These are phyloP conservation scores for Geophilus truncorum DNA, from an alignment of 2,888 invertebrate species.

Conservation along the genomic window DNA sequence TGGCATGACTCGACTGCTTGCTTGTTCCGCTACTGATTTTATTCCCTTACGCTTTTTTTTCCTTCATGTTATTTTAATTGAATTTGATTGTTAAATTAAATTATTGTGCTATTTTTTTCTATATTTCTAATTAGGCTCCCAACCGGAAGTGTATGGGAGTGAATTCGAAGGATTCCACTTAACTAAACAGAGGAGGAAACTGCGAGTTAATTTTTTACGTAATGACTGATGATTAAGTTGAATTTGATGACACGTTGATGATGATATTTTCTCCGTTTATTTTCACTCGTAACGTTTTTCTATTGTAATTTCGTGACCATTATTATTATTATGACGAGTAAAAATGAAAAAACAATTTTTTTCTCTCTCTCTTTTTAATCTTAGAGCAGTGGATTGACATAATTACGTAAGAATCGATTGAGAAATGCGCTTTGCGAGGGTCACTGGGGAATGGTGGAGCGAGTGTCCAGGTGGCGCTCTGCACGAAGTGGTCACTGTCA, in stretches of 20 bases:
- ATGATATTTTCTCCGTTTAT: neutral
- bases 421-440: neutral
- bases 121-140: neutral
- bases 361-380: neutral
- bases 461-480: constrained; percentile 9
- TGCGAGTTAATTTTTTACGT: constrained; percentile 23
- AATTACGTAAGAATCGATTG: neutral
- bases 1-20: neutral
- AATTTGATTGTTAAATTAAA: constrained; percentile 13
- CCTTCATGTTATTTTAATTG: neutral
- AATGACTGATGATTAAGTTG: constrained; percentile 10
- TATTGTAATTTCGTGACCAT: neutral
- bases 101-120: neutral
- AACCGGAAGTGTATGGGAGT: neutral
- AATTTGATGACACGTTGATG: constrained; percentile 15
- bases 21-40: neutral
- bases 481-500: neutral
- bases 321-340: neutral
- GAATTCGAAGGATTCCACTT: constrained; percentile 13
- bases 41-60: neutral
- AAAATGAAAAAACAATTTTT: neutral
- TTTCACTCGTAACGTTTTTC: neutral
- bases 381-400: neutral
- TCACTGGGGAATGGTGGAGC: constrained; percentile 3
- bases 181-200: neutral